Evolutionary conservation across 2,113 vertebrate species (phyloP), one percentile per base, ranked within the genome.

Genomic region (Burhinus bistriatus): DNA sequence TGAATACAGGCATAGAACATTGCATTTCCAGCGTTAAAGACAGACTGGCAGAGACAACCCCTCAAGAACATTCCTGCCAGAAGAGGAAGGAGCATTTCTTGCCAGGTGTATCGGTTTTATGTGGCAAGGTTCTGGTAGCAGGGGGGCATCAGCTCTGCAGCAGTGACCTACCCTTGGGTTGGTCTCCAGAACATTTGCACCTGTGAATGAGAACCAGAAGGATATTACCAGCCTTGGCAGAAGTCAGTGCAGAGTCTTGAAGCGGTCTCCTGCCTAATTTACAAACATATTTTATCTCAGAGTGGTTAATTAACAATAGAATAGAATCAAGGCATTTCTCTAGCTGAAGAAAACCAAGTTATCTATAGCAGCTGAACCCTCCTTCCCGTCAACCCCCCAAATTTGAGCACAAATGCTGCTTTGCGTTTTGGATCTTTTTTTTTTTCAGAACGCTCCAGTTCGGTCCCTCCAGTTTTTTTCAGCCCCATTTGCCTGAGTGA

Each of bases 101-200:
- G 1, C 54, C 1, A 4, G 14, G 49, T 26, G 30, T 4, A 4
- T 0, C 16, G 27, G 51, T 4, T 72, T 65, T 57, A 25, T 2
- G 5, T 9, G 42, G 38, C 21, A 77, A 27, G 26, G 13, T 45
- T 59, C 65, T n/a, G 58, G 25, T 13, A 45, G 68, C 4, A 1
- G 11, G 19, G 6, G 26, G 30, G 12, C 11, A 9, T 17, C 80
- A 69, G 65, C 38, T 42, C 47, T 3, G 0, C 32, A 21, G 58
- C 51, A 1, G 0, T 34, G 42, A n/a, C 22, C 34, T 19, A 40
- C 22, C 54, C 34, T 20, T 16, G 49, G 2, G 40, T 0, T 30
- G 30, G 7, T 66, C 49, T 83, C 27, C 47, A 49, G 68, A 80
- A 27, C 59, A 13, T 27, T 52, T 40, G 20, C 45, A 86, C 25